Evolutionary conservation across 2,113 vertebrate species (phyloP), one percentile per base, ranked within the genome.

Genomic region (Labeo rohita): DNA sequence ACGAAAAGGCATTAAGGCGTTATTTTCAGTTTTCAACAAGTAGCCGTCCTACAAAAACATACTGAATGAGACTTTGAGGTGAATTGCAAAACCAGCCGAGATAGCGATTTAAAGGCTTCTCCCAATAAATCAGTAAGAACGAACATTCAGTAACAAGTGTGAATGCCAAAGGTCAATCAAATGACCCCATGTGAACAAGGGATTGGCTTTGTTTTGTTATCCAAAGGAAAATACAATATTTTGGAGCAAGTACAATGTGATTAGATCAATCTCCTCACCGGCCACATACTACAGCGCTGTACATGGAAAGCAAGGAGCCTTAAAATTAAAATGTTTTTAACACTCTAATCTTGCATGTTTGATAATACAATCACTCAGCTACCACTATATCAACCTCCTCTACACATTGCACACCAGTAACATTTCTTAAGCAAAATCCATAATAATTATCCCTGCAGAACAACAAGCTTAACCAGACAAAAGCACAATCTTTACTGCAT

Each of bases 1-100:
- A 94, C 93, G 92, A 87, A 95, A 94, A 96, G 94, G 95, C 95
- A 95, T 94, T 91, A 91, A 94, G 95, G 95, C 92, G 93, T 95
- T 93, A 66, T 93, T 92, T 93, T 36, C 91, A 89, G 94, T 94
- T 93, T 94, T 90, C 89, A 90, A 89, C 92, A 82, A 87, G 56
- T 36, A 59, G 61, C 75, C 52, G 36, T 59, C 52, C 13, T 21
- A 78, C 16, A 83, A 87, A 85, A 82, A 65, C 16, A 34, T 63
- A 56, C 63, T 49, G 63, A 77, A 83, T 80, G 72, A 87, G 68
- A 87, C 78, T 72, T 65, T 78, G 11, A 83, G 78, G 78, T 73
- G 83, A 79, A 76, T 10, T 61, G 76, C 79, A 74, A 84, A 68
- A 39, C 80, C 74, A 70, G 36, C 63, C 34, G 1, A 75, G 43